A percentile compares a stretch with the other conserved stretches of the same genome.
Evolutionary conservation across 2,888 invertebrate genomes (phyloP).

Genomic region (Slavum lentiscoides): DNA sequence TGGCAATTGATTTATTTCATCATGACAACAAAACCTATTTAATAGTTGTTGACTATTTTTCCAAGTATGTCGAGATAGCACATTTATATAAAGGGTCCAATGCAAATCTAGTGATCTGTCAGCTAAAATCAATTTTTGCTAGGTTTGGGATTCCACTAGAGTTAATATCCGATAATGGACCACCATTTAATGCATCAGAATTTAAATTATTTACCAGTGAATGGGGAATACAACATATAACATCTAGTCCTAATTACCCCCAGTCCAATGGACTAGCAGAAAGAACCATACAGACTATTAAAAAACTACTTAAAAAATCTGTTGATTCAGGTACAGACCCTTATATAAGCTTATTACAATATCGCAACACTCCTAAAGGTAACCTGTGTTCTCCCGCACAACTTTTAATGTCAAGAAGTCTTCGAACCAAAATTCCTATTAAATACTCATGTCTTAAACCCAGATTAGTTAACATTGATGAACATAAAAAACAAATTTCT

Average conservation of each 20-base stretch:
- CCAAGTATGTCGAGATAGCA: constrained; percentile 54
- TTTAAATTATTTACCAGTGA: constrained; percentile 42
- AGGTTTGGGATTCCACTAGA: constrained; percentile 47
- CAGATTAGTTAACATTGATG: too few relatives aligned
- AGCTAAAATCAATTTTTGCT: constrained; percentile 53
- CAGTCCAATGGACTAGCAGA: constrained; percentile 54
- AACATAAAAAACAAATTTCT: too few relatives aligned
- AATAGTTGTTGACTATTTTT: constrained; percentile 54
- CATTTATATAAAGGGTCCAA: constrained; percentile 9
- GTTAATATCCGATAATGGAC: constrained; percentile 44
- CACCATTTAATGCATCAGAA: constrained; percentile 27
- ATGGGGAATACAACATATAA: constrained; percentile 41
- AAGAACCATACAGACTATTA: background rate
- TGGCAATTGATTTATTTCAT: constrained; percentile 48
- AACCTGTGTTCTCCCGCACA: constrained; percentile 29
- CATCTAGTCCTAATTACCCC: constrained; percentile 52
- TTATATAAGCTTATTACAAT: constrained; percentile 30
- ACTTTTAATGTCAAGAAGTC: constrained; percentile 25
- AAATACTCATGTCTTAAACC: too few relatives aligned
- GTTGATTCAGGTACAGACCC: constrained; percentile 10
- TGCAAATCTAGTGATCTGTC: constrained; percentile 34
- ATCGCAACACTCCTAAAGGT: constrained; percentile 36
- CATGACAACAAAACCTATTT: constrained; percentile 45
- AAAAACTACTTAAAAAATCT: background rate
- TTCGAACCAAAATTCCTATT: background rate